Conservation (phyloP, 2,797 vertebrate species). For the Sebastes flavidus region DNA sequence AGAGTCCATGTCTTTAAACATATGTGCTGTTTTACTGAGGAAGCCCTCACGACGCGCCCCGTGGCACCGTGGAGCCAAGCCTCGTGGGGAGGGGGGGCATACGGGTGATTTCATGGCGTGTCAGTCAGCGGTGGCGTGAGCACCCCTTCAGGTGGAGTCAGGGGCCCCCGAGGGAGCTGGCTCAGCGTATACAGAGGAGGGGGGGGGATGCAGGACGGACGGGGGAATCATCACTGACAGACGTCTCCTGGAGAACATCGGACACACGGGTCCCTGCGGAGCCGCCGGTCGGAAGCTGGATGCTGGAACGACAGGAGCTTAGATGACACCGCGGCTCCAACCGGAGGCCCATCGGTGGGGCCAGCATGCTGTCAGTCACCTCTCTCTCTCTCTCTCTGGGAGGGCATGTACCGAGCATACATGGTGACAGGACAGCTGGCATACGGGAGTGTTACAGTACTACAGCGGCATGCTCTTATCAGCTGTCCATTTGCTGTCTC, state of each 20-base stretch:
- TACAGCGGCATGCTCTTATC: conserved; percentile 12
- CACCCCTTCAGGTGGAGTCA: conserved; percentile 11
- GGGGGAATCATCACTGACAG: conserved; percentile 27
- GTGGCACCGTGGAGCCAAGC: not conserved
- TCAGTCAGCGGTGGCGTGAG: conserved; percentile 26
- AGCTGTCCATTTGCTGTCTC: conserved; percentile 35
- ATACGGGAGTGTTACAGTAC: conserved; percentile 21
- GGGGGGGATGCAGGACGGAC: not conserved
- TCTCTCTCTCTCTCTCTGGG: not conserved
- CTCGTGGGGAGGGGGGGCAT: not conserved
- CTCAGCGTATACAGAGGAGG: not conserved
- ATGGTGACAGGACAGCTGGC: conserved; percentile 26
- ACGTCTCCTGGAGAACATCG: not conserved
- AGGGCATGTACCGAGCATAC: conserved; percentile 9
- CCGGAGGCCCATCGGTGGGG: not conserved
- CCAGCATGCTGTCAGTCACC: conserved; percentile 37
- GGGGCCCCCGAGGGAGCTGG: not conserved
- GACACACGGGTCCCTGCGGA: conserved; percentile 5
- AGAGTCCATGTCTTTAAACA: conserved; percentile 33
- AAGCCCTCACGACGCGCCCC: conserved; percentile 3
- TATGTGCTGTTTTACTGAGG: conserved; percentile 37
- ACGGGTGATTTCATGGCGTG: conserved; percentile 34
- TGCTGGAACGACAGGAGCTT: not conserved
- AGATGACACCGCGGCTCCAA: conserved; percentile 12
- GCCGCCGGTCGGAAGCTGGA: not conserved